Conservation (phyloP, 2,797 vertebrate species). For the Hemibagrus guttatus region DNA sequence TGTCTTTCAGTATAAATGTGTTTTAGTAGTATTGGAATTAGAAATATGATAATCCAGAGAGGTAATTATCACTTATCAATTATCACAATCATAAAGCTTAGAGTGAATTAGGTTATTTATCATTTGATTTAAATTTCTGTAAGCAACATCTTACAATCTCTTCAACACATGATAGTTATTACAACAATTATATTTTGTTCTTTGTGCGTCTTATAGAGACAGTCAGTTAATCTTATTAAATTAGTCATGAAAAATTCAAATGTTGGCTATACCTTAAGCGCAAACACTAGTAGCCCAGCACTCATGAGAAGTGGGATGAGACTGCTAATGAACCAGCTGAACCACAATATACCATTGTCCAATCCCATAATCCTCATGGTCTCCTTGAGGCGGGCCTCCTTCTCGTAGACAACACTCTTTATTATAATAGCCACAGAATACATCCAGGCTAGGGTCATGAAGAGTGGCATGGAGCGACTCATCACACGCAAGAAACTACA, state of each 20-base stretch:
- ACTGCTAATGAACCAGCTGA: constrained; percentile 99
- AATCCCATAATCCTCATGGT: constrained; percentile 99
- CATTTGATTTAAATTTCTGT: neutral
- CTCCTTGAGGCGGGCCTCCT: constrained; percentile 95
- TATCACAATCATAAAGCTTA: neutral
- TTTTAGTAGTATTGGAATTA: neutral
- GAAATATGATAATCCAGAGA: neutral
- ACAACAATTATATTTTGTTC: neutral
- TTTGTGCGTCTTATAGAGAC: neutral
- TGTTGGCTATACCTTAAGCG: constrained; percentile 70
- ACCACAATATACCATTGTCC: constrained; percentile 91
- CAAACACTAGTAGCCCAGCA: constrained; percentile 84
- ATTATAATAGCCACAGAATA: constrained; percentile 98
- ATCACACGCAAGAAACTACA: constrained; percentile 79
- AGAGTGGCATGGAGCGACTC: constrained; percentile 84
- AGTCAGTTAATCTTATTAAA: constrained; percentile 1
- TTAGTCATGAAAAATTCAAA: neutral
- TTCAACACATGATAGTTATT: neutral
- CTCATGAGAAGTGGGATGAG: constrained; percentile 93
- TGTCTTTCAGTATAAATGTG: neutral
- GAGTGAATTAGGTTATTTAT: neutral
- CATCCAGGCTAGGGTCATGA: constrained; percentile 98
- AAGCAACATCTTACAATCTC: neutral
- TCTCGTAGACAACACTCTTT: constrained; percentile 97
- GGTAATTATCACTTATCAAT: neutral